phyloP scores from a whole-genome alignment of 2,113 vertebrate species.

The Hoplias malabaricus region DNA sequence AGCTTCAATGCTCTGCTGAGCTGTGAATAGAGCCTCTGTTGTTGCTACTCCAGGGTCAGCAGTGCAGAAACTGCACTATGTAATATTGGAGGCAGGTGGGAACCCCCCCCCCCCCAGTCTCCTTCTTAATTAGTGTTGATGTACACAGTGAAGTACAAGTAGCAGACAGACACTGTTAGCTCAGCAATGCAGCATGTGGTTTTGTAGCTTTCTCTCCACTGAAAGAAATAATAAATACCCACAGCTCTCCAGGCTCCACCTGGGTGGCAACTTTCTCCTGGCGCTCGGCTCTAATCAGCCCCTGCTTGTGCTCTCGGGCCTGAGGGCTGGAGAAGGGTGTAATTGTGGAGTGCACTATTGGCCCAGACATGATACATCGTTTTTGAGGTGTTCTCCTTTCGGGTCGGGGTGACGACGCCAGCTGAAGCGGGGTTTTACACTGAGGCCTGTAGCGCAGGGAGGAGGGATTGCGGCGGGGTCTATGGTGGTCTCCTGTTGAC shows the following conservation, averaged over 20 bases:
- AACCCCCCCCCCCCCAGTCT: too few relatives aligned
- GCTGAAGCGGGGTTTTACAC: constrained; percentile 16
- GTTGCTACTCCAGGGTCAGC: too few relatives aligned
- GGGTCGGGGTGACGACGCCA: neutral
- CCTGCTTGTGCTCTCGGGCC: constrained; percentile 11
- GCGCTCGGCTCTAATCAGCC: constrained; percentile 25
- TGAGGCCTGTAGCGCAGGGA: neutral
- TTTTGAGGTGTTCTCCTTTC: neutral
- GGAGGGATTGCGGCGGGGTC: too few relatives aligned
- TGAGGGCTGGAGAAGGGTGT: constrained; percentile 22
- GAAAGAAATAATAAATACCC: neutral
- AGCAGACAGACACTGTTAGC: neutral
- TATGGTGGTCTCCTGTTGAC: neutral
- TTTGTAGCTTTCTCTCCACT: neutral
- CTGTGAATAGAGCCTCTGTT: too few relatives aligned
- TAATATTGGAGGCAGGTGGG: too few relatives aligned
- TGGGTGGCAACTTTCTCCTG: constrained; percentile 23
- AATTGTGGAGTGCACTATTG: constrained; percentile 24
- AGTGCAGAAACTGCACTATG: too few relatives aligned
- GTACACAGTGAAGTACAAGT: neutral
- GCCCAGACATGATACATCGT: constrained; percentile 33
- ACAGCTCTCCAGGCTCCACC: neutral
- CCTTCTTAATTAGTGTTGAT: too few relatives aligned
- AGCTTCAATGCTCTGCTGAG: too few relatives aligned
- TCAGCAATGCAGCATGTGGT: neutral